Conservation (phyloP, 2,113 vertebrate species). For the Rhabdomys dilectus region DNA sequence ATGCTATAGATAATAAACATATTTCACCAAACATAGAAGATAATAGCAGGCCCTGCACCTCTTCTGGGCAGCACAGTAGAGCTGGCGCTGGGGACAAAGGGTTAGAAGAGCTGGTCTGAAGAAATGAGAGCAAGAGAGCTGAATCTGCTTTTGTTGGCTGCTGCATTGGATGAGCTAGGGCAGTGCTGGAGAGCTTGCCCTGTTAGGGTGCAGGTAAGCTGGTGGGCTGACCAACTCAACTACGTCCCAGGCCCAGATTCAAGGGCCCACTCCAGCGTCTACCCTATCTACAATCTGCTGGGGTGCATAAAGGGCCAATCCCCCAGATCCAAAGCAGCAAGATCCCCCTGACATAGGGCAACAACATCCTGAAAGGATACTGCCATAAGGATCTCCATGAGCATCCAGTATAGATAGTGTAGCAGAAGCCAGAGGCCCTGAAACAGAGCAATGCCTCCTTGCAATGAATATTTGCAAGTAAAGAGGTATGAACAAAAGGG, state of each 20-base stretch:
- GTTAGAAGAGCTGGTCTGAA: no score
- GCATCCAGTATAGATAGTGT: not conserved
- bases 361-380: not conserved
- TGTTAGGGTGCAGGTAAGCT: not conserved
- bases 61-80: not conserved
- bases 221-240: not conserved
- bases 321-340: not conserved
- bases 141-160: not conserved
- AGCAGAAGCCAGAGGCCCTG: not conserved
- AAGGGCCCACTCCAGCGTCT: not conserved
- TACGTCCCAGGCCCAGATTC: not conserved
- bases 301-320: not conserved
- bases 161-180: not conserved
- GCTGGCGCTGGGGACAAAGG: no score
- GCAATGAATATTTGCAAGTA: not conserved
- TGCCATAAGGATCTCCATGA: not conserved
- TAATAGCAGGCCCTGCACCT: not conserved
- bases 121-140: not conserved
- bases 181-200: not conserved
- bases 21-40: slow-evolving; percentile 27
- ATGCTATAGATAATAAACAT: not conserved
- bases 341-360: not conserved
- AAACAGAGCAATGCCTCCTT: not conserved
- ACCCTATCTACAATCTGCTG: not conserved
- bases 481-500: not conserved